Evolutionary conservation across 2,888 invertebrate species (phyloP), one percentile per base, ranked within the genome.

Genomic region (Macrophya annulata): DNA sequence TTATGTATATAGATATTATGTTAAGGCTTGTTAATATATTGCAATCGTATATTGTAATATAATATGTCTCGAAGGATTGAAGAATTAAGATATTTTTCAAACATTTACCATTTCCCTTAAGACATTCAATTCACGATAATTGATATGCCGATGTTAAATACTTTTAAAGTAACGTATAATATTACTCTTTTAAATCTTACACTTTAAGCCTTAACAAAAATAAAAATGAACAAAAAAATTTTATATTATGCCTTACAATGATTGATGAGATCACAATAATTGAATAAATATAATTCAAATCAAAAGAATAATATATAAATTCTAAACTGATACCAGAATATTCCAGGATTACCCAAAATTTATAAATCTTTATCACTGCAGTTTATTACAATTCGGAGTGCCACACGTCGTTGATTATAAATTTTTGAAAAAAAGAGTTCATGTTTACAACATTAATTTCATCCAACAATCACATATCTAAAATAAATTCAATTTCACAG

Each of bases 211-310:
- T 51, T 51, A 77, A 55, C 43, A 81, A 45, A 62, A 43, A 1
- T 10, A 74, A 4, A 3, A 72, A n/a, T 9, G n/a, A n/a, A 72
- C 31, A 31, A 31, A 31, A 31, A 31, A 31, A 31, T 31, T 31
- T 37, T 45, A 8, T 55, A 81, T 62, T 81, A 81, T 81, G 81
- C 62, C 59, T 62, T 81, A 77, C 21, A 43, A 81, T 81, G 59
- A 62, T 81, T 81, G 43, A 81, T 81, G 81, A 81, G 59, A 81
- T 81, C 81, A 81, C 59, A 81, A 62, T 62, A 68, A 68, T 83
- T 65, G n/a, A 45, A 82, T 82, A 43, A 4, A 76, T 76, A 5
- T 10, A 76, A 68, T 79, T 59, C 59, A 59, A 79, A 62, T 82
- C 45, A 62, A 21, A 43, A 25, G 25, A 79, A 40, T 21, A 76